phyloP scores from a whole-genome alignment of 2,888 invertebrate species.

The Quadroppia sp. region DNA sequence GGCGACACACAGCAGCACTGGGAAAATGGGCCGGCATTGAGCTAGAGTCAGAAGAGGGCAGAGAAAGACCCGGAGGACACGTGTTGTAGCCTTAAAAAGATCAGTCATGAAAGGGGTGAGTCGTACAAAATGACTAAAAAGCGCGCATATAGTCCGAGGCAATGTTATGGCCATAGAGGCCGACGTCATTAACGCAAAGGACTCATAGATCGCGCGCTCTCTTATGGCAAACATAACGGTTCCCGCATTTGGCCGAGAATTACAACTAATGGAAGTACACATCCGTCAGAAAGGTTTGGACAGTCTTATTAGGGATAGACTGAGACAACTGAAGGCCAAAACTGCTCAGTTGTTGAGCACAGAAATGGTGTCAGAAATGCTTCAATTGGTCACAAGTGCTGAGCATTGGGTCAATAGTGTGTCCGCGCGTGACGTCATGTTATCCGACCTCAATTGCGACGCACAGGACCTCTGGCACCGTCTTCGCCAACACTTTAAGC shows the following conservation, averaged over 20 bases:
- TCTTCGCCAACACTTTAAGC: not conserved
- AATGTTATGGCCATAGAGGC: conserved; percentile 76
- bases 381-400: too few relatives aligned
- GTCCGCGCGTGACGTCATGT: too few relatives aligned
- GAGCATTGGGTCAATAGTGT: too few relatives aligned
- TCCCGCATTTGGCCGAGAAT: conserved; percentile 81
- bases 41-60: conserved; percentile 40
- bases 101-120: too few relatives aligned
- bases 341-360: not conserved
- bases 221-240: conserved; percentile 73
- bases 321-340: not conserved
- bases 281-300: conserved; percentile 41
- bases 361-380: not conserved
- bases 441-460: too few relatives aligned
- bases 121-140: too few relatives aligned
- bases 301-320: not conserved
- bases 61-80: too few relatives aligned
- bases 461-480: conserved; percentile 8
- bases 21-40: conserved; percentile 44
- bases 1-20: conserved; percentile 40
- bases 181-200: conserved; percentile 61
- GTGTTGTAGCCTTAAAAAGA: too few relatives aligned
- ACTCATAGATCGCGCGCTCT: conserved; percentile 64
- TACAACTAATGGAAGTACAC: conserved; percentile 72
- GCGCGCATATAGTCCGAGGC: too few relatives aligned